Percentiles rank a stretch among this genome's conserved stretches.
phyloP scores from a whole-genome alignment of 2,888 invertebrate species.

The Trissoscelio sp. region DNA sequence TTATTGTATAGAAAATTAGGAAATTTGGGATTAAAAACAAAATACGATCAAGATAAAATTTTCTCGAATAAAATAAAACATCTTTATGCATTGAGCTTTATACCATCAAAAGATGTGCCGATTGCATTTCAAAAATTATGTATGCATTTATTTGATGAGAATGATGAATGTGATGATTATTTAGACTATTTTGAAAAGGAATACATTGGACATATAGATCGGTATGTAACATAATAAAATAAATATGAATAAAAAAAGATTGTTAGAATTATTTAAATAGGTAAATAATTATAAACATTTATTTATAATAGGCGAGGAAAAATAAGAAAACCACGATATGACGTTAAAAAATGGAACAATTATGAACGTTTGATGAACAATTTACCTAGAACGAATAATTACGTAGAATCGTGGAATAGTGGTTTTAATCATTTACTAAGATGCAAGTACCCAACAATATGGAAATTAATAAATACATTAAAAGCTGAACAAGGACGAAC shows the following conservation, averaged over 20 bases:
- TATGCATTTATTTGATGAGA: too few species aligned
- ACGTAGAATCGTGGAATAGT: slow-evolving; percentile 3
- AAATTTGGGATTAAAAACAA: too few species aligned
- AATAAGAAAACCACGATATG: not conserved
- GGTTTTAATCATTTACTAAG: not conserved
- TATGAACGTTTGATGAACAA: not conserved
- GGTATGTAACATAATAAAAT: slow-evolving; percentile 4
- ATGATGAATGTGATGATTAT: not conserved
- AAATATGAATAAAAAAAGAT: too few species aligned
- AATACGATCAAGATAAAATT: too few species aligned
- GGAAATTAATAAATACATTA: too few species aligned
- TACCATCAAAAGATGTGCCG: too few species aligned
- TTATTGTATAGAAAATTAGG: too few species aligned
- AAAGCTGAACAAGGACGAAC: too few species aligned
- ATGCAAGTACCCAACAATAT: slow-evolving; percentile 5
- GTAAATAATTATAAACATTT: not conserved
- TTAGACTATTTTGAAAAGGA: not conserved
- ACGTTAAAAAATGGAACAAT: slow-evolving; percentile 1
- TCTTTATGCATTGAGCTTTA: too few species aligned
- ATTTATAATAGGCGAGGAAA: not conserved
- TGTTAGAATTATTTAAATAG: too few species aligned
- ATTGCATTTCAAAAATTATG: too few species aligned
- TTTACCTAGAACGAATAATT: slow-evolving; percentile 4
- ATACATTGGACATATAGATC: not conserved
- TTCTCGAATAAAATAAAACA: too few species aligned